Evolutionary conservation across 1,140 invertebrate species (phyloP).

Genomic region (Propsilocerus akamusi): DNA sequence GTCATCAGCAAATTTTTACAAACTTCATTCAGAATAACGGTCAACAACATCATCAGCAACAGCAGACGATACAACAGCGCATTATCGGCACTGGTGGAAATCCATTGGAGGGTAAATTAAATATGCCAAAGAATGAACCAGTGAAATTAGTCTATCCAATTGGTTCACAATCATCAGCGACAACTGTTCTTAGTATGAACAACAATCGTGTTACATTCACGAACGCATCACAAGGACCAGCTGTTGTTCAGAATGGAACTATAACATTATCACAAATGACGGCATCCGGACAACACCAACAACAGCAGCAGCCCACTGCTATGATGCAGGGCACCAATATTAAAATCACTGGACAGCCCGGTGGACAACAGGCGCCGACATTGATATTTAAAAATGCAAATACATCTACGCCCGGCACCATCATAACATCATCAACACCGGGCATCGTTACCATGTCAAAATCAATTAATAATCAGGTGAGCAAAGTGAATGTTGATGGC

Average conservation of each 20-base stretch:
- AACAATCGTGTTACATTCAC: constrained; percentile 24
- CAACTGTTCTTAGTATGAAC: not conserved
- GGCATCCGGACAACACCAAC: constrained; percentile 28
- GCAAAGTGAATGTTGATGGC: not conserved
- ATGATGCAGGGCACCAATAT: constrained; percentile 41
- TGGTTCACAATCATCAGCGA: constrained; percentile 13
- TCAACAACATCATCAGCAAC: not conserved
- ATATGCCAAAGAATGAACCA: constrained; percentile 22
- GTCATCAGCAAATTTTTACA: not conserved
- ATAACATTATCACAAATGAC: constrained; percentile 26
- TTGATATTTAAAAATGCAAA: not conserved
- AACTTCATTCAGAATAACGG: not conserved
- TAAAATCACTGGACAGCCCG: too few relatives aligned
- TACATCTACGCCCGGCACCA: not conserved
- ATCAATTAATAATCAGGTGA: not conserved
- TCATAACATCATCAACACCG: not conserved
- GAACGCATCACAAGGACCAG: too few relatives aligned
- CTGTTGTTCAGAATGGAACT: constrained; percentile 37
- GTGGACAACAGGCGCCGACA: not conserved
- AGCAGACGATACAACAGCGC: constrained; percentile 10
- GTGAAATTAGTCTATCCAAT: constrained; percentile 30
- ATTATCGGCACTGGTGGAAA: constrained; percentile 7
- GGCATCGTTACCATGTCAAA: not conserved
- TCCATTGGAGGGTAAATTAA: not conserved
- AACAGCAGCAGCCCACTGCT: constrained; percentile 41